A percentile compares a stretch with the other conserved stretches of the same genome.
Conservation (phyloP, 2,888 invertebrate species). For the Cinara cedri region DNA sequence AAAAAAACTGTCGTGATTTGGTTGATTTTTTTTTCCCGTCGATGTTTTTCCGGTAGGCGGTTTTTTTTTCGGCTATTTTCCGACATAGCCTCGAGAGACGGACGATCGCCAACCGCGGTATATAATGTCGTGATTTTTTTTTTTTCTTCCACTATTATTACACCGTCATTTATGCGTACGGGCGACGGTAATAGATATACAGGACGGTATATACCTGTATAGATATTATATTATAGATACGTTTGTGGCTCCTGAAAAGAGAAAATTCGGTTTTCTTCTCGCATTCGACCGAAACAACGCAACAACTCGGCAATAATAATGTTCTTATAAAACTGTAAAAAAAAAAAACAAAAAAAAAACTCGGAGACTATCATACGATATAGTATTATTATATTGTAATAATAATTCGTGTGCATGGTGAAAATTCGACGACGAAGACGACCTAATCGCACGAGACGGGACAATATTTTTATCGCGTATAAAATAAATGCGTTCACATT, state of each 20-base stretch:
- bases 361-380: no score
- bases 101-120: conserved; percentile 6
- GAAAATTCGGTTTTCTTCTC: conserved; percentile 21
- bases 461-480: background rate
- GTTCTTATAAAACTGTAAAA: no score
- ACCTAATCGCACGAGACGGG: background rate
- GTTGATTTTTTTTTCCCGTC: background rate
- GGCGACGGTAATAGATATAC: background rate
- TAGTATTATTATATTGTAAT: no score
- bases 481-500: background rate
- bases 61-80: conserved; percentile 1
- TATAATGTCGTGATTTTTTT: conserved; percentile 3
- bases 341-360: no score
- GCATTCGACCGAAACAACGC: background rate
- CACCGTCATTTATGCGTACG: background rate
- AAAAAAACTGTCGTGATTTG: no score
- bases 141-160: background rate
- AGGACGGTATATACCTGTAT: background rate
- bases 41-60: background rate
- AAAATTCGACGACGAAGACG: background rate
- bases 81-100: background rate
- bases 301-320: no score
- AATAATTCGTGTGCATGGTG: background rate
- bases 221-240: background rate
- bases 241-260: background rate